Percentiles rank a stretch among this genome's conserved stretches.
Conservation (phyloP, 2,888 invertebrate genomes). For the Timandra comae region DNA sequence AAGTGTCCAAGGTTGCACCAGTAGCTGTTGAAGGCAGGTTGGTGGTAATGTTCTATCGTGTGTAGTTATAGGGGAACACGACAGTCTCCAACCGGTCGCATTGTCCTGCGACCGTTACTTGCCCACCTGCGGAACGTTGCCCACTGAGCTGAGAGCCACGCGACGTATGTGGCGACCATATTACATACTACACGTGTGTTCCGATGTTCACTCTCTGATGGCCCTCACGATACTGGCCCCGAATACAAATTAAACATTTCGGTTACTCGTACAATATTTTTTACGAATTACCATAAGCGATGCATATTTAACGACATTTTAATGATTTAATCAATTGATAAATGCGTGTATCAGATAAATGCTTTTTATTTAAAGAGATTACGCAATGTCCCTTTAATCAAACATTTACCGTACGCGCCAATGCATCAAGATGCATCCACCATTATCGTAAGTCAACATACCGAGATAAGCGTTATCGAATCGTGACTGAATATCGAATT, state of each 20-base stretch:
- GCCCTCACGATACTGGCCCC: no score
- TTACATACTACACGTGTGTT: no score
- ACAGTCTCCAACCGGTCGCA: conserved; percentile 36
- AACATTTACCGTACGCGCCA: conserved; percentile 59
- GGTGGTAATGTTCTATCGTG: conserved; percentile 32
- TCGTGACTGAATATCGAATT: conserved; percentile 58
- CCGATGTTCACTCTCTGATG: no score
- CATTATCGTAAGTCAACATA: conserved; percentile 56
- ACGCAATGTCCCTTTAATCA: conserved; percentile 37
- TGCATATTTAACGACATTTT: no score
- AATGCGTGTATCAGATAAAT: not conserved
- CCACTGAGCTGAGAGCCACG: conserved; percentile 70
- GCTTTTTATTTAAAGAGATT: conserved; percentile 6
- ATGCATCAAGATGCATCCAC: conserved; percentile 51
- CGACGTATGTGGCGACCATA: no score
- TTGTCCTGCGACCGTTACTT: conserved; percentile 61
- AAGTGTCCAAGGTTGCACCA: conserved; percentile 21
- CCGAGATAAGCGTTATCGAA: conserved; percentile 61
- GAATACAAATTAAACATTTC: no score
- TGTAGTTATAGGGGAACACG: conserved; percentile 20
- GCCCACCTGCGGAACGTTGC: conserved; percentile 66
- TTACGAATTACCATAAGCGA: no score
- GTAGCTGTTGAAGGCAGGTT: conserved; percentile 29
- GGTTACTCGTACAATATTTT: no score
- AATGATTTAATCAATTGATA: not conserved